phyloP scores from a whole-genome alignment of 2,797 vertebrate species.

The Sebastes nivosus region DNA sequence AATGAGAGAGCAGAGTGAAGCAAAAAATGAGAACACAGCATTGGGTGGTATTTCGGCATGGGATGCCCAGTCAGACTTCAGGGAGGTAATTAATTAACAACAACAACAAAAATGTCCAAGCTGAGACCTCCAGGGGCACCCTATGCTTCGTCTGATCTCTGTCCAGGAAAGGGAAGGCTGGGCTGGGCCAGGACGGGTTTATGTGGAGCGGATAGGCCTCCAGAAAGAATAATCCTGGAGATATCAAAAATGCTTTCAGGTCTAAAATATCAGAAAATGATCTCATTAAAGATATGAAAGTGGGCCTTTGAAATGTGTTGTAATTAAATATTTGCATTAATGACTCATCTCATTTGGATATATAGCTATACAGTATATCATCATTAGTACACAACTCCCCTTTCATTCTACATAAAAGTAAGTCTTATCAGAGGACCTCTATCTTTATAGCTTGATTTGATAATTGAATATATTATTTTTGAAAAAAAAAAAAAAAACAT shows the following conservation, averaged over 20 bases:
- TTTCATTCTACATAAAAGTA: background rate
- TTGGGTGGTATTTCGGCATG: constrained; percentile 69
- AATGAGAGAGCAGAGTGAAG: constrained; percentile 55
- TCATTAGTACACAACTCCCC: background rate
- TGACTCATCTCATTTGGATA: background rate
- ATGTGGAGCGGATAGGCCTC: constrained; percentile 48
- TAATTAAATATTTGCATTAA: background rate
- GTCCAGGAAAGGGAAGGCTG: constrained; percentile 73
- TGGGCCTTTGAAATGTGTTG: background rate
- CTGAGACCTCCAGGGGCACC: constrained; percentile 68
- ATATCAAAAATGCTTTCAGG: constrained; percentile 17
- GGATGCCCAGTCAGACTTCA: constrained; percentile 77
- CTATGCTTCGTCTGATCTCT: constrained; percentile 76
- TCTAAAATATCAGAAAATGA: background rate
- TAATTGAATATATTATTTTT: background rate
- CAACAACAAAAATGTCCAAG: constrained; percentile 83
- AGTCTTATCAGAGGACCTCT: background rate
- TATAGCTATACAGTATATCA: background rate
- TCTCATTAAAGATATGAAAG: constrained; percentile 1
- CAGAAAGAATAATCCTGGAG: constrained; percentile 45
- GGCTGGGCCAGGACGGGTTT: constrained; percentile 49
- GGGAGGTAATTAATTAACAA: constrained; percentile 87
- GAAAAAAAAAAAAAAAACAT: background rate
- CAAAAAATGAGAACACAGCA: constrained; percentile 70
- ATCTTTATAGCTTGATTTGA: background rate